Evolutionary conservation across 2,797 vertebrate species (phyloP), one percentile per base, ranked within the genome.

Genomic region (Scarus forsteni): DNA sequence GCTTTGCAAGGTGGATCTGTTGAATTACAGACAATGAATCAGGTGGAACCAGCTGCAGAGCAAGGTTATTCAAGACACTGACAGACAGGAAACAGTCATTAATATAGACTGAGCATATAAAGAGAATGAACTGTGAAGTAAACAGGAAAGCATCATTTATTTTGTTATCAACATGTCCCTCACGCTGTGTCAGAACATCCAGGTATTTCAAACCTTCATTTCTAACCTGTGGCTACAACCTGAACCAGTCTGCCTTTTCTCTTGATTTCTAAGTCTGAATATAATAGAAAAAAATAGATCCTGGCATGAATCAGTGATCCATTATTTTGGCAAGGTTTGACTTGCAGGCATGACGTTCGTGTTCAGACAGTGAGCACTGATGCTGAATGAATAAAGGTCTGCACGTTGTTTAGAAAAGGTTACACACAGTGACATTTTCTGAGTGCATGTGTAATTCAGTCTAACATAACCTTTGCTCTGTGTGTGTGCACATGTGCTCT

Each of bases 341-440:
- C 72, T 69, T 19, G 34, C 58, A 68, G 69, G 56, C 58, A 49
- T 60, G 60, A 61, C 11, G 27, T 43, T 40, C n/a, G 8, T 54
- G 48, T 77, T 66, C 75, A 35, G 58, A 57, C 56, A 70, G 69
- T 56, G 70, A 81, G 61, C 11, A 6, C 60, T 50, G 77, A 78
- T 46, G 79, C 75, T 75, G 83, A 87, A 83, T 69, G 48, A 53
- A 57, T 54, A 81, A 82, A 83, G 46, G 58, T 87, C 74, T 74
- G 40, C 52, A 19, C 5, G 9, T 69, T 58, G 54, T 77, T 49
- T 63, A 19, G 75, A 76, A 87, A 89, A 88, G 83, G 84, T 85
- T 81, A 79, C 6, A 60, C 51, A 59, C 50, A 19, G 65, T 50
- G 43, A 55, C 77, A 80, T 83, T 81, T 77, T 55, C 72, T 36